Evolutionary conservation across 2,888 invertebrate species (phyloP).

Genomic region (Hydrotaea cyrtoneurina): DNA sequence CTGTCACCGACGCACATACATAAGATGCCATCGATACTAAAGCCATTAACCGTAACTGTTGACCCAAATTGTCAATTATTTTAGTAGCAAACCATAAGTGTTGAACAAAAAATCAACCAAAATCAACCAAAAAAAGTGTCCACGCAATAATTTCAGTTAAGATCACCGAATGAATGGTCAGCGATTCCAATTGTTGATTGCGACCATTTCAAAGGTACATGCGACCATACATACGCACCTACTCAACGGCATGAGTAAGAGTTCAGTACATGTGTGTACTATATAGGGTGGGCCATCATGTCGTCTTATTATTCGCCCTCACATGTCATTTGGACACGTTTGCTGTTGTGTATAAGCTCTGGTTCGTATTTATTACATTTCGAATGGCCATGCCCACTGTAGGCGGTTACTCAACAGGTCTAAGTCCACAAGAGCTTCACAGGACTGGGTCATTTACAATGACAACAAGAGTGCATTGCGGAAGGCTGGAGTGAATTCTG

Average conservation of each 20-base stretch:
- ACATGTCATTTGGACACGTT: no score
- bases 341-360: no score
- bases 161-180: not conserved
- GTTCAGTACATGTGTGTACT: not conserved
- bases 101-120: not conserved
- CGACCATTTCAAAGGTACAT: not conserved
- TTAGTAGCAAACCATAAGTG: conserved; percentile 33
- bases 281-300: no score
- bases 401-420: no score
- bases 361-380: no score
- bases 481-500: no score
- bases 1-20: not conserved
- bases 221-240: not conserved
- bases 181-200: not conserved
- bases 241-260: not conserved
- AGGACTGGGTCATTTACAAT: no score
- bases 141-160: not conserved
- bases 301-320: no score
- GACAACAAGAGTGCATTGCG: no score
- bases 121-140: not conserved
- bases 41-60: conserved; percentile 47
- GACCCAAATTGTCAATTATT: conserved; percentile 49
- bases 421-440: no score
- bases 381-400: no score
- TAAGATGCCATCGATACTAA: conserved; percentile 48